Evolutionary conservation across 1,140 invertebrate genomes (phyloP), one percentile per base, ranked within the genome.

Genomic region (Pseudomyrmex sp.): DNA sequence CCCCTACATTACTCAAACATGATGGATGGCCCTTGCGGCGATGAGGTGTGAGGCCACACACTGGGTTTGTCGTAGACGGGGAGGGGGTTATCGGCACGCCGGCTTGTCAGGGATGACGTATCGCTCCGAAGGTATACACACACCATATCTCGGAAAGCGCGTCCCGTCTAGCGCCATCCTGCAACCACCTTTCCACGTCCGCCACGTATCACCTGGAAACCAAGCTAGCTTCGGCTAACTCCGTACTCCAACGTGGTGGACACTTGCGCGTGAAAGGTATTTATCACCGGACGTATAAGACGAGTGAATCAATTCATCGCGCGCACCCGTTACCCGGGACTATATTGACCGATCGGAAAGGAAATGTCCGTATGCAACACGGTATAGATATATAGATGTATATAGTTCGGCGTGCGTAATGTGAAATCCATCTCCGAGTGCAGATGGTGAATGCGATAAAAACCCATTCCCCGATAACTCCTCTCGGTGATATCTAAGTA

Each of bases 1-100:
- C 92, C 87, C 87, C 89, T 87, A 89, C 90, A 91, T 93, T 92
- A 92, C 91, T 93, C 92, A 90, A 91, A 91, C 86, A 90, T 93
- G 92, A 92, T 93, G 90, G 91, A 93, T 93, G 86, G 89, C 65
- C 83, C 88, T 90, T 85, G 73, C 82, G 66, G 88, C 85, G 85
- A 89, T 89, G 88, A 89, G 88, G 88, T 89, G 88, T 85, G 87
- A 89, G 88, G 85, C 73, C 82, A 82, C 89, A 87, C 80, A 82
- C 77, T 75, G 79, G 79, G 85, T 89, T 85, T 85, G 82, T 80
- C 84, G 82, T 83, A 86, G 87, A 86, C 80, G 84, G 80, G 63
- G 35, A 35, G 35, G 35, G 83, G 84, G 88, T 86, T 85, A 91
- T 88, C 86, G 88, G 86, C 88, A 85, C 82, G 80, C 83, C 69